Evolutionary conservation across 92 coral and sea anemone species (phyloP), one percentile per base, ranked within the genome.

Genomic region (Desmophyllum pertusum): DNA sequence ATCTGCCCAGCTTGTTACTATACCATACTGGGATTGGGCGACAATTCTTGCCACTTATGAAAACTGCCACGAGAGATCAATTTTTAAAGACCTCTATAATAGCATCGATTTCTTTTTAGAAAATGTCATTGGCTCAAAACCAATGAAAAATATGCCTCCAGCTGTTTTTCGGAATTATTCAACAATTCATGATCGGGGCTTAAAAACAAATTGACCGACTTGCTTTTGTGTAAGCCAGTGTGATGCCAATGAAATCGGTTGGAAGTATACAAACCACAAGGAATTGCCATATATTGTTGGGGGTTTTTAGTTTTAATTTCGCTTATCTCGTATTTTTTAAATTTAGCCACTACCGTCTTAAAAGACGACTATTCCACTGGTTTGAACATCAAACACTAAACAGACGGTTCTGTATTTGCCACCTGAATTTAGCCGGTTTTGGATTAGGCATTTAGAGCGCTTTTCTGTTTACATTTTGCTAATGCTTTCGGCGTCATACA

Each of bases 101-200:
- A 36, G 45, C 9, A 19, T 67, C 42, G 23, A 67, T 67, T 67
- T 27, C 18, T 52, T 42, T 36, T 50, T 21, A 19, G n/a, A 1
- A 75, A 52, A 36, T 35, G 31, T 51, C 76, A 35, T 68, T 80
- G 84, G 84, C 38, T 52, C 1, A 51, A 48, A 51, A 50, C 31
- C 6, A 4, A 18, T 10, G 18, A 25, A 35, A 18, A 46, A 43
- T 40, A 15, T 70, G 39, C n/a, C 63, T 15, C 45, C 14, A 23
- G 73, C 35, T 46, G 48, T 19, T 35, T 33, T 40, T 43, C 39
- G 33, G 40, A 80, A 80, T 80, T 51, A 69, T 69, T 69, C 66
- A 51, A 25, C 17, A 67, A 80, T 68, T 46, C 41, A 43, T 19
- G 48, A 37, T 35, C 57, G 50, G 51, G 51, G 1, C 38, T 67